phyloP scores from a whole-genome alignment of 2,113 vertebrate species.

The Pollachius pollachius region DNA sequence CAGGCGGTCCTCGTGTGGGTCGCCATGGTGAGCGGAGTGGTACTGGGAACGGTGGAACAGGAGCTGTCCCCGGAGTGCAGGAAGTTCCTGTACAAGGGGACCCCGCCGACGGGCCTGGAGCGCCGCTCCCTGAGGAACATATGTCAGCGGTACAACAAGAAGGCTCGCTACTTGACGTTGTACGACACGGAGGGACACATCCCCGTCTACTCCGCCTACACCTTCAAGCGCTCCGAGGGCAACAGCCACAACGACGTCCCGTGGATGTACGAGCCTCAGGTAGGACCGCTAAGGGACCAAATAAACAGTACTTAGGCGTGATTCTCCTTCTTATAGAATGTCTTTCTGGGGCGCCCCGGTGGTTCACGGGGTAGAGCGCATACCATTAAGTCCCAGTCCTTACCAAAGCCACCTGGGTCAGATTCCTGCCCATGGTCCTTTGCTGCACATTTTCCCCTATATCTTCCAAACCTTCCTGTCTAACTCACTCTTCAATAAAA shows the following conservation, averaged over 20 bases:
- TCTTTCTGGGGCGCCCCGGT: no score
- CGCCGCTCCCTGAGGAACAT: conserved; percentile 51
- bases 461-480: no score
- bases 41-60: conserved; percentile 55
- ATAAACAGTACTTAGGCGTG: no score
- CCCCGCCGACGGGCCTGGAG: conserved; percentile 54
- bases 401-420: no score
- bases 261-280: conserved; percentile 76
- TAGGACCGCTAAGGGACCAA: conserved; percentile 17
- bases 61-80: conserved; percentile 62
- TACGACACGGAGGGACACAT: conserved; percentile 54
- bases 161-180: conserved; percentile 63
- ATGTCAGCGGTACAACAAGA: conserved; percentile 66
- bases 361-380: no score
- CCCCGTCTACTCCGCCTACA: conserved; percentile 72
- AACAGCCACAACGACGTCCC: conserved; percentile 61
- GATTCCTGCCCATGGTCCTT: no score
- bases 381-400: no score
- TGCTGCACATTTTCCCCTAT: no score
- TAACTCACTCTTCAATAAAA: no score
- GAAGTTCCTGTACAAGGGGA: conserved; percentile 64
- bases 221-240: conserved; percentile 64
- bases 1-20: conserved; percentile 24
- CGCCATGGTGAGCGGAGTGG: conserved; percentile 4
- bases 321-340: no score